Evolutionary conservation across 2,797 vertebrate genomes (phyloP), one percentile per base, ranked within the genome.

Genomic region (Cossypha polioptera): DNA sequence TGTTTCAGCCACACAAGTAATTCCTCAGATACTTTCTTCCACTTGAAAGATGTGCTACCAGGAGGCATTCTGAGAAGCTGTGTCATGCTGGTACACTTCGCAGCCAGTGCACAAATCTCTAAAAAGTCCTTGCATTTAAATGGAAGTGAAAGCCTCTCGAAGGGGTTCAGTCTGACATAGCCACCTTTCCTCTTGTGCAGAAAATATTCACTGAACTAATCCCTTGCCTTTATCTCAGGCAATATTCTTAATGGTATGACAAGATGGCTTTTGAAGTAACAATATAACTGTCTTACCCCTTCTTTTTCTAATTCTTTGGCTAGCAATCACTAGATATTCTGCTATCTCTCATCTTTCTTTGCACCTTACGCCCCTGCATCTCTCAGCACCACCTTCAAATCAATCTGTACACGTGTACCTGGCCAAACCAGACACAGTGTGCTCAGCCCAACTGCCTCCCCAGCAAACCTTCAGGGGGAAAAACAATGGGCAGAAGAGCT

Each of bases 401-500:
- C 50, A 19, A 31, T 3, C 58, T 36, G 48, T 3, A 9, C 10
- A 12, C 1, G 2, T 1, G 0, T 1, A 21, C 29, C 16, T 10
- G 15, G 51, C 48, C 67, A 83, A 72, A 58, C 7, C 29, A 20
- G 20, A 24, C 7, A 1, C 19, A 19, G 6, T 0, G 0, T 16
- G 16, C n/a, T 43, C 50, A 83, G 58, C n/a, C 71, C 42, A 36
- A 9, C 11, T 42, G 50, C 51, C 14, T 43, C 42, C 42, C 31
- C 45, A 29, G 8, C 24, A 73, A 80, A 67, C 3, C 11, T 12
- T 9, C 1, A 0, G 17, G 9, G 24, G 7, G 2, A 73, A 40
- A 38, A 2, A 47, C 22, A 47, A 6, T 0, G 0, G 42, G 43
- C 45, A 80, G n/a, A 79, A 54, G n/a, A 72, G 29, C 16, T 57